Evolutionary conservation across 1,140 invertebrate genomes (phyloP).

Genomic region (Nebria ingens): DNA sequence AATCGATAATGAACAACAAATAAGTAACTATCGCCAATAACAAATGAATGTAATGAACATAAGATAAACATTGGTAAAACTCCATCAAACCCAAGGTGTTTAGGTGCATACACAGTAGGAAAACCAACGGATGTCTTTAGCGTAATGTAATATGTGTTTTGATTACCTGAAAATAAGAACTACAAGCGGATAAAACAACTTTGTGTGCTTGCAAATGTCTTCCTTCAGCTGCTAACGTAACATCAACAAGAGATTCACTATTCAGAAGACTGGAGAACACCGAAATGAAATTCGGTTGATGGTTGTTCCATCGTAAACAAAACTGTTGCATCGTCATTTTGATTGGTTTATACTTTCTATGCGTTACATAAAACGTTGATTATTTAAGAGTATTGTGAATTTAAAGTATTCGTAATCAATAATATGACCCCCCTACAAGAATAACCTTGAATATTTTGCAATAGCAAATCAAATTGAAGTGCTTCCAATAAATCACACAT

Average conservation of each 20-base stretch:
- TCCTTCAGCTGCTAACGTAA: constrained; percentile 78
- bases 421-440: background rate
- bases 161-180: constrained; percentile 72
- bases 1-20: no score
- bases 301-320: constrained; percentile 80
- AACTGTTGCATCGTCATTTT: constrained; percentile 72
- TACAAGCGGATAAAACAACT: constrained; percentile 76
- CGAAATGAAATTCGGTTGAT: constrained; percentile 79
- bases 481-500: no score
- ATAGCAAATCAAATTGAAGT: background rate
- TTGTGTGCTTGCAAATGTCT: constrained; percentile 75
- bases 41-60: no score
- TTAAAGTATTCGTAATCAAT: background rate
- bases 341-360: background rate
- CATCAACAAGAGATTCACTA: constrained; percentile 74
- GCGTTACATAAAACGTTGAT: background rate
- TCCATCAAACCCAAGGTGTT: no score
- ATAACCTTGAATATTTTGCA: constrained; percentile 1
- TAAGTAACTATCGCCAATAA: no score
- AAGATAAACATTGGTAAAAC: no score
- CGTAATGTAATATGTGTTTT: no score
- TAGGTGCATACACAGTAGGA: no score
- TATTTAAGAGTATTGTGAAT: background rate
- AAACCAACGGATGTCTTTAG: no score
- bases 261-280: constrained; percentile 70